phyloP scores from a whole-genome alignment of 2,113 vertebrate genomes.

The Dipodomys stephensi region DNA sequence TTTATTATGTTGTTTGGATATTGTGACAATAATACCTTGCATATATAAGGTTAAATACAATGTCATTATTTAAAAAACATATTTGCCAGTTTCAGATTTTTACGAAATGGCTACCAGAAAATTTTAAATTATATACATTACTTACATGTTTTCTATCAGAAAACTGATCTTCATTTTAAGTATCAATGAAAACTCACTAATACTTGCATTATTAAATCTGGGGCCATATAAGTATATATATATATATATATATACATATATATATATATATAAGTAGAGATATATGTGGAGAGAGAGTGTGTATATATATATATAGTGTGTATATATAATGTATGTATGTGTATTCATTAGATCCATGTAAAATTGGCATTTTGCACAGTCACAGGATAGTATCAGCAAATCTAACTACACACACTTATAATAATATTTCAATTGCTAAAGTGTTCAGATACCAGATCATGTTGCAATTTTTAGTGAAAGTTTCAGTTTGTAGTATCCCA shows the following conservation, averaged over 20 bases:
- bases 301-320: neutral
- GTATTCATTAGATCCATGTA: no score
- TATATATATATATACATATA: neutral
- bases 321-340: no score
- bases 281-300: neutral
- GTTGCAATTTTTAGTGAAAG: neutral
- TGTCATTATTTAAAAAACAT: neutral
- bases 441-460: neutral
- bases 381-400: neutral
- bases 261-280: no score
- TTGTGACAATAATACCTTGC: neutral
- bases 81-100: no score
- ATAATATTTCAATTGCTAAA: conserved; percentile 6
- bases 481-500: neutral
- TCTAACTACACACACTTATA: neutral
- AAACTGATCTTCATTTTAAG: neutral
- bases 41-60: neutral
- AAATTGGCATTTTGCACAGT: neutral
- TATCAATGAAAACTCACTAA: neutral
- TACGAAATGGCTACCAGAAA: neutral
- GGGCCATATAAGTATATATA: neutral
- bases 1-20: neutral
- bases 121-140: neutral
- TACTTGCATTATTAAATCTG: neutral
- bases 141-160: neutral